Percentiles rank a stretch among this genome's conserved stretches.
Evolutionary conservation across 2,113 vertebrate species (phyloP).

Genomic region (Ondatra zibethicus): DNA sequence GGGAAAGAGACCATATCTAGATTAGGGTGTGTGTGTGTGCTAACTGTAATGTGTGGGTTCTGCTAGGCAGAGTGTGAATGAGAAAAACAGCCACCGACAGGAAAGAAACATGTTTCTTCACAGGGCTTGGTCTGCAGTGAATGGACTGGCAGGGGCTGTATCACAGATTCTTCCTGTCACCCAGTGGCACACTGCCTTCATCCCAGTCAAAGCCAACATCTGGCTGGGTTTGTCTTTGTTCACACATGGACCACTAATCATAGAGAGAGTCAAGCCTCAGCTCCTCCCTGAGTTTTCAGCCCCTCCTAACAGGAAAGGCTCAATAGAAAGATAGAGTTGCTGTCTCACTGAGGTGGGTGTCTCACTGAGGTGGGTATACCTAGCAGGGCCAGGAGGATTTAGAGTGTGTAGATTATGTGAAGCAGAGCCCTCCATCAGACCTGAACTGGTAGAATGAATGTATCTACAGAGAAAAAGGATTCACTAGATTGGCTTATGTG

Average conservation of each 20-base stretch:
- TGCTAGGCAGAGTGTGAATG: fast-evolving
- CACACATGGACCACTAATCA: fast-evolving
- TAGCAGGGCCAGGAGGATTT: too few relatives aligned
- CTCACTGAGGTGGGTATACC: not conserved
- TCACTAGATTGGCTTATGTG: not conserved
- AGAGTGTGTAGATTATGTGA: not conserved
- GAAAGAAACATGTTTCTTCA: fast-evolving
- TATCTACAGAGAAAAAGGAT: not conserved
- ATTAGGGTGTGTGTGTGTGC: fast-evolving
- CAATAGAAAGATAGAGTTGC: not conserved
- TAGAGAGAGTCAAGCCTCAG: fast-evolving
- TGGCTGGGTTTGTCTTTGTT: fast-evolving
- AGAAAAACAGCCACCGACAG: fast-evolving
- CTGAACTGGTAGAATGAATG: not conserved
- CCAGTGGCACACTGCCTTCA: not conserved
- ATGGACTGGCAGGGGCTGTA: fast-evolving
- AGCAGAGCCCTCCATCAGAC: not conserved
- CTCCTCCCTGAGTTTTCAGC: too few relatives aligned
- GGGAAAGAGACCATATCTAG: fast-evolving
- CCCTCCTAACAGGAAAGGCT: not conserved
- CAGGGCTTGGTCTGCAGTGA: fast-evolving
- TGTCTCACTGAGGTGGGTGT: not conserved
- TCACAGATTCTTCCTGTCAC: fast-evolving
- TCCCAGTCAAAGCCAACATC: not conserved
- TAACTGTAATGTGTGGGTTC: not conserved